These are phyloP conservation scores for Ischnus inquisitorius DNA, from an alignment of 2,888 invertebrate genomes.

Conservation along the genomic window DNA sequence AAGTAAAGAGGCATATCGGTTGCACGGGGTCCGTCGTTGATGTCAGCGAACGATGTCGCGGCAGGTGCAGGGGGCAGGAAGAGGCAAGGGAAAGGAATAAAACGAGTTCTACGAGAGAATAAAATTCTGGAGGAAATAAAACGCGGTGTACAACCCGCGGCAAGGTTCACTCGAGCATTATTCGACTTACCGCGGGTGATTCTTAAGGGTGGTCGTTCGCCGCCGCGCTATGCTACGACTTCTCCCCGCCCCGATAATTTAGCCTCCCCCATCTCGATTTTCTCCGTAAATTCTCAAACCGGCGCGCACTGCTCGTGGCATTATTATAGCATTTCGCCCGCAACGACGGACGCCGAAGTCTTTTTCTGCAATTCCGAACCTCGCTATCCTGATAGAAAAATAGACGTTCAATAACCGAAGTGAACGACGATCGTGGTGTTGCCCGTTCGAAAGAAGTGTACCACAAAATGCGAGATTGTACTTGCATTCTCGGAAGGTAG, in stretches of 20 bases:
- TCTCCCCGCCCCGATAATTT: slow-evolving; percentile 49
- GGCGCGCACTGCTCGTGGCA: slow-evolving; percentile 26
- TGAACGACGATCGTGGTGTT: neutral
- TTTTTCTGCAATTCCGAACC: neutral
- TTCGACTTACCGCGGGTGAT: slow-evolving; percentile 36
- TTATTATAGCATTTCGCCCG: slow-evolving; percentile 38
- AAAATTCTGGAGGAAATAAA: slow-evolving; percentile 62
- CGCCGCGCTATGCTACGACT: slow-evolving; percentile 4
- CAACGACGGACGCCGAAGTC: slow-evolving; percentile 22
- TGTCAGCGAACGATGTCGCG: neutral
- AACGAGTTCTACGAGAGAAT: slow-evolving; percentile 41
- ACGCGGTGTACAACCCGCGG: slow-evolving; percentile 35
- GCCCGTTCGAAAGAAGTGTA: neutral
- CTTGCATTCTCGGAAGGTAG: neutral
- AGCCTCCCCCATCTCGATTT: slow-evolving; percentile 51
- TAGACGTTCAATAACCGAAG: slow-evolving; percentile 11
- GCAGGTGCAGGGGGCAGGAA: neutral
- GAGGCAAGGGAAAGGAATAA: slow-evolving; percentile 26
- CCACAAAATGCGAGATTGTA: neutral
- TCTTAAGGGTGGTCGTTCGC: slow-evolving; percentile 3
- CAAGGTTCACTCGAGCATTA: slow-evolving; percentile 49
- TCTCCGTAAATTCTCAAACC: slow-evolving; percentile 57
- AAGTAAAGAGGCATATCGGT: slow-evolving; percentile 21
- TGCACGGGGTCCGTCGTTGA: slow-evolving; percentile 15
- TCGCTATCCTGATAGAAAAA: neutral